phyloP scores from a whole-genome alignment of 37 sponge, comb jelly and placozoan genomes.

The Corticium candelabrum region DNA sequence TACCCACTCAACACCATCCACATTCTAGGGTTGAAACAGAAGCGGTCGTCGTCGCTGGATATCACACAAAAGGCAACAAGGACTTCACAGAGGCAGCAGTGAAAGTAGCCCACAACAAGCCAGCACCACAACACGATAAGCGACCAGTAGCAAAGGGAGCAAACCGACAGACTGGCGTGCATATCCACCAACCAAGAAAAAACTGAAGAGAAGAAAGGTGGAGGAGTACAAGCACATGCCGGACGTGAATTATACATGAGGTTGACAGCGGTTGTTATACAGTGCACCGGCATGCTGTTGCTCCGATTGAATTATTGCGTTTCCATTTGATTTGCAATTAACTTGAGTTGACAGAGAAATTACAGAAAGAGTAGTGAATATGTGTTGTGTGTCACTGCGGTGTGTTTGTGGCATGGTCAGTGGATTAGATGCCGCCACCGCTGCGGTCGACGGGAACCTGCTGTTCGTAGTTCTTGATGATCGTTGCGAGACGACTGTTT shows the following conservation, averaged over 20 bases:
- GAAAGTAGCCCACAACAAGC: not conserved
- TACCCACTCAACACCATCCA: not conserved
- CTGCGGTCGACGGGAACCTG: slow-evolving; percentile 54
- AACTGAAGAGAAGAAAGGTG: not conserved
- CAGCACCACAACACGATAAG: not conserved
- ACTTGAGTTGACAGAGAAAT: not conserved
- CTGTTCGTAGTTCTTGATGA: slow-evolving; percentile 36
- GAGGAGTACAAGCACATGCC: too few relatives aligned
- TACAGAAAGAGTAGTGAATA: too few relatives aligned
- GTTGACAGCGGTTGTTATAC: too few relatives aligned
- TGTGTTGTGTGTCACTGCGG: too few relatives aligned
- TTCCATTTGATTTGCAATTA: not conserved
- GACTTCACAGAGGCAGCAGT: not conserved
- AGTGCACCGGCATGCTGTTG: too few relatives aligned
- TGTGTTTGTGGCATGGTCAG: slow-evolving; percentile 19
- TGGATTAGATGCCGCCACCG: slow-evolving; percentile 89
- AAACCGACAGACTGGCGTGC: not conserved
- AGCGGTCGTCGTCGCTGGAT: not conserved
- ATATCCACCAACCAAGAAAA: not conserved
- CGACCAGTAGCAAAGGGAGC: not conserved
- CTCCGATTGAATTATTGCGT: too few relatives aligned
- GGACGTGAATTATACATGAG: too few relatives aligned
- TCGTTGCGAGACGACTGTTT: slow-evolving; percentile 61
- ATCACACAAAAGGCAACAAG: not conserved
- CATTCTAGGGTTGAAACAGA: not conserved